These are phyloP conservation scores for Onychomys torridus DNA, from an alignment of 2,797 vertebrate species.

Conservation along the genomic window DNA sequence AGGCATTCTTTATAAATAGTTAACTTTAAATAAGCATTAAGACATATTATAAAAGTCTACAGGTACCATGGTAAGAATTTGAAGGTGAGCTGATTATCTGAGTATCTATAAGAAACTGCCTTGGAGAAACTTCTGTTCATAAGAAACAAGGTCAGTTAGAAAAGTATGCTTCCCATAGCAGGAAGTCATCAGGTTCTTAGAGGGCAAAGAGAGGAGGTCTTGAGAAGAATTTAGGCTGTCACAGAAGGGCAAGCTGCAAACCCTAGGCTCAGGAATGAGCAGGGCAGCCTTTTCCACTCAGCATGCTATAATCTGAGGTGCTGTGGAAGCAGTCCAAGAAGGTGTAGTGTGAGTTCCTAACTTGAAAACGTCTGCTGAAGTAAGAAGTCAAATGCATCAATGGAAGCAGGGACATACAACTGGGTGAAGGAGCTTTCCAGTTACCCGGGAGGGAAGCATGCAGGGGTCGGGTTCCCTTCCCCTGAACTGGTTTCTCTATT, in stretches of 20 bases:
- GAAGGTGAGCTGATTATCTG: neutral
- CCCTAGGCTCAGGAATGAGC: neutral
- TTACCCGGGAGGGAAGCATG: neutral
- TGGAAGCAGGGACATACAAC: neutral
- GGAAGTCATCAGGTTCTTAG: neutral
- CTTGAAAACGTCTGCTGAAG: neutral
- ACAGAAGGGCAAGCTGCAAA: neutral
- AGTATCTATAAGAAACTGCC: neutral
- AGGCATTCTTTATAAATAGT: conserved; percentile 9
- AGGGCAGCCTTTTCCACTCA: neutral
- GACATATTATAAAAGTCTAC: neutral
- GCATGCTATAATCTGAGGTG: neutral
- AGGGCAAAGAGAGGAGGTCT: neutral
- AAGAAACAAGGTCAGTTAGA: neutral
- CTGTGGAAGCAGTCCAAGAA: neutral
- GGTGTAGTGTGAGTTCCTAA: neutral
- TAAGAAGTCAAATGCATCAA: neutral
- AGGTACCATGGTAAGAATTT: neutral
- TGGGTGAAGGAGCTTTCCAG: neutral
- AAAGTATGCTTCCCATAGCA: neutral
- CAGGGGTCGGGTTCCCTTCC: neutral
- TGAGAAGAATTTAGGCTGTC: neutral
- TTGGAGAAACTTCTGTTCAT: neutral
- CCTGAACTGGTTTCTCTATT: neutral
- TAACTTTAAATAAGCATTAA: neutral